Evolutionary conservation across 2,797 vertebrate genomes (phyloP).

Genomic region (Rhincodon typus): DNA sequence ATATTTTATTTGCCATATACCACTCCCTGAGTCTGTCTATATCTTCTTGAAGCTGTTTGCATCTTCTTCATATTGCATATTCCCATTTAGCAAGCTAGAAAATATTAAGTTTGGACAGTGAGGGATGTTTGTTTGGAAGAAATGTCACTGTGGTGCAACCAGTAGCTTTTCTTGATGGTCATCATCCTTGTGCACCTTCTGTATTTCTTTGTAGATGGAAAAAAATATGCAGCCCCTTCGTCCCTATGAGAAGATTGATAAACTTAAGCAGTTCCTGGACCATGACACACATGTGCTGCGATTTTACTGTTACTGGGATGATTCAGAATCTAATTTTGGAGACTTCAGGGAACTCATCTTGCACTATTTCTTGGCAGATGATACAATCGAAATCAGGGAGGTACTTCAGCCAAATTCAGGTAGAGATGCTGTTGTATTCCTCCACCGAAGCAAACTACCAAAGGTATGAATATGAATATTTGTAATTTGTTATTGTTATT

Average conservation of each 20-base stretch:
- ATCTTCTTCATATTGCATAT: too few species aligned
- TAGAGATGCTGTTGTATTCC: constrained; percentile 62
- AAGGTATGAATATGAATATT: constrained; percentile 63
- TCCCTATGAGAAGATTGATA: constrained; percentile 71
- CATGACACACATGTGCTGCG: constrained; percentile 71
- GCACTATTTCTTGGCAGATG: constrained; percentile 78
- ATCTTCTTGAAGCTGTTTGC: too few species aligned
- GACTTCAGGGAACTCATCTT: constrained; percentile 67
- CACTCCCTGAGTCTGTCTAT: too few species aligned
- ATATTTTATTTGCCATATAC: too few species aligned
- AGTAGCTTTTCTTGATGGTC: not conserved
- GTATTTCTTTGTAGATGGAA: constrained; percentile 52
- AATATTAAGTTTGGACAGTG: not conserved
- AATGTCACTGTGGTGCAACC: not conserved
- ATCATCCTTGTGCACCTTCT: not conserved
- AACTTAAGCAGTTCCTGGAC: constrained; percentile 74
- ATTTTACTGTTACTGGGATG: constrained; percentile 81
- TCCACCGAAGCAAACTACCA: constrained; percentile 73
- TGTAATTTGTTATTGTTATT: too few species aligned
- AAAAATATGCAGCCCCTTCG: constrained; percentile 61
- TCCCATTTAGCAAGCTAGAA: too few species aligned
- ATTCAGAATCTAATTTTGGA: constrained; percentile 55
- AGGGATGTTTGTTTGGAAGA: not conserved
- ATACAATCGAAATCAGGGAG: constrained; percentile 78
- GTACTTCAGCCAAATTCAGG: constrained; percentile 64